phyloP scores from a whole-genome alignment of 2,888 invertebrate genomes.

The Toxonevra muliebris region DNA sequence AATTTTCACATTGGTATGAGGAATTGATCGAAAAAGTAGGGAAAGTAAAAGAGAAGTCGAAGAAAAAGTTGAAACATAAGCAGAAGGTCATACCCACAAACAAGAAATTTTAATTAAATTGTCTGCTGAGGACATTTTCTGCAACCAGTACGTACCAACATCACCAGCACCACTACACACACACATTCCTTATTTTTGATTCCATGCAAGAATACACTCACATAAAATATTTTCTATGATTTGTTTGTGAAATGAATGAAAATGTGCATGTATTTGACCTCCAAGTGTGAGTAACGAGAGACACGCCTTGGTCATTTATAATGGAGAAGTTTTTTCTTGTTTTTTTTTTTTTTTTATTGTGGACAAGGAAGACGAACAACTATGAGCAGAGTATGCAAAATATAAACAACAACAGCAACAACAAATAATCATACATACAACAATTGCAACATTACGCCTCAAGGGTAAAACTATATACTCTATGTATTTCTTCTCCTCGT shows the following conservation, averaged over 20 bases:
- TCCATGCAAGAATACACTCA: not conserved
- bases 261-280: constrained; percentile 23
- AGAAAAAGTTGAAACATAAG: no score
- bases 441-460: no score
- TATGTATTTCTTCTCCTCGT: no score
- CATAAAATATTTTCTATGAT: constrained; percentile 1
- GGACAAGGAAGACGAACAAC: constrained; percentile 9
- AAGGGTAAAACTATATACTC: no score
- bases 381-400: not conserved
- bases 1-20: no score
- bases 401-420: not conserved
- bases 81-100: no score
- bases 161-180: constrained; percentile 16
- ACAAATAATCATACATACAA: no score
- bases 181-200: not conserved
- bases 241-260: constrained; percentile 23
- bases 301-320: constrained; percentile 32
- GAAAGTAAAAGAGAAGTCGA: no score
- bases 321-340: constrained; percentile 2
- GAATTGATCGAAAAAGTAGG: no score
- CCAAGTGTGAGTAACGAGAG: constrained; percentile 27
- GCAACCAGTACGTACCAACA: constrained; percentile 15
- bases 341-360: constrained; percentile 13
- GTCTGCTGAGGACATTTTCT: constrained; percentile 46
- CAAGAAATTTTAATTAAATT: constrained; percentile 49